Percentiles rank a stretch among this genome's conserved stretches.
phyloP scores from a whole-genome alignment of 1,140 invertebrate genomes.

The Tetragnatha versicolor region DNA sequence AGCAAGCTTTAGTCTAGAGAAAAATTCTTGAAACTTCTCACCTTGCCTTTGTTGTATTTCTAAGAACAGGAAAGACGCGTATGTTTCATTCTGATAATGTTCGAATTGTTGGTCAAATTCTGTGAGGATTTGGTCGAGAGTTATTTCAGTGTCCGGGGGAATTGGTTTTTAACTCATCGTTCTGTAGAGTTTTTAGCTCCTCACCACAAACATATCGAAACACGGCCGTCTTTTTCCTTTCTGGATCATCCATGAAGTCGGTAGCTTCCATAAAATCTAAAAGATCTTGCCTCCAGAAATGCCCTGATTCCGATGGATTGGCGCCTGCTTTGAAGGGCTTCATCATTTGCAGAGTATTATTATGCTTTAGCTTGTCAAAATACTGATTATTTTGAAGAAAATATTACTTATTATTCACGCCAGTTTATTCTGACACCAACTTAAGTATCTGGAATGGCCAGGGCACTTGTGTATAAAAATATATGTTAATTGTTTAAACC shows the following conservation, averaged over 20 bases:
- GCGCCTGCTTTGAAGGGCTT: neutral
- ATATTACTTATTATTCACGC: too few species aligned
- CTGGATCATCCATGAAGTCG: neutral
- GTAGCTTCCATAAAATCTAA: neutral
- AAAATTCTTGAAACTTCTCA: neutral
- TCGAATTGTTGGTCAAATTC: slow-evolving; percentile 1
- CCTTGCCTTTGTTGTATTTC: neutral
- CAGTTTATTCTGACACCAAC: too few species aligned
- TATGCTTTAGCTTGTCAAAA: too few species aligned
- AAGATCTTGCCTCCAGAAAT: slow-evolving; percentile 21
- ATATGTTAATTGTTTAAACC: too few species aligned
- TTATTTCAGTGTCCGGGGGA: neutral
- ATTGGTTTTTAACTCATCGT: neutral
- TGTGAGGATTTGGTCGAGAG: neutral
- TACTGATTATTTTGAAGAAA: too few species aligned
- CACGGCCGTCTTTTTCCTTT: neutral
- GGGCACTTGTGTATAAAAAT: too few species aligned
- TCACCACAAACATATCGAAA: slow-evolving; percentile 18
- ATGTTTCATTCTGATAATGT: slow-evolving; percentile 16
- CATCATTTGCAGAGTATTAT: too few species aligned
- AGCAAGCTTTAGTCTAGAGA: too few species aligned
- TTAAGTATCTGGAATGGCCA: too few species aligned
- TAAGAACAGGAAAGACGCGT: neutral
- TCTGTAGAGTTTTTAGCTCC: slow-evolving; percentile 3
- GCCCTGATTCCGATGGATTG: slow-evolving; percentile 1